Conservation (phyloP, 2,113 vertebrate species). For the Brachyhypopomus occidentalis region DNA sequence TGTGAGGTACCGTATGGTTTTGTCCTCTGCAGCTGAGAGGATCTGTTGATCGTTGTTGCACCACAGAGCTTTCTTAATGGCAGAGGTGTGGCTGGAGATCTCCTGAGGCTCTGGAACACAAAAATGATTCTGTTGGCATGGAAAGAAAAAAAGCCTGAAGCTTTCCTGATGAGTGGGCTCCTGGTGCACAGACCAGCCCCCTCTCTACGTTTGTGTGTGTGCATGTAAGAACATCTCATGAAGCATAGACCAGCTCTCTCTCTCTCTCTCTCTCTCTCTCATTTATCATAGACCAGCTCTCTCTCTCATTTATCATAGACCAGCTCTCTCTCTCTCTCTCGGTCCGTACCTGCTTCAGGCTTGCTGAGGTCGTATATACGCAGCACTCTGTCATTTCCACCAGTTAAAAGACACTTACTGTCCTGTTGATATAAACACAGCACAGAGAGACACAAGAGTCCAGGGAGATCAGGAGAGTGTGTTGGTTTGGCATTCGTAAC, state of each 20-base stretch:
- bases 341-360: conserved; percentile 85
- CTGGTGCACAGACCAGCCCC: too few species aligned
- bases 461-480: too few species aligned
- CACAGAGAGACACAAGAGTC: not conserved
- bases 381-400: conserved; percentile 93
- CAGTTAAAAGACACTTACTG: conserved; percentile 91
- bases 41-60: conserved; percentile 93
- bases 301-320: too few species aligned
- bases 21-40: conserved; percentile 93
- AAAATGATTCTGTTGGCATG: not conserved
- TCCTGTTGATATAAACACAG: conserved; percentile 75
- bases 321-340: too few species aligned
- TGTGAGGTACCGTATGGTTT: conserved; percentile 85
- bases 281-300: too few species aligned
- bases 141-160: not conserved
- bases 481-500: not conserved
- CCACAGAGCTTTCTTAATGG: conserved; percentile 97
- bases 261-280: too few species aligned
- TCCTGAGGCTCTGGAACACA: conserved; percentile 83
- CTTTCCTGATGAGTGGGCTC: not conserved
- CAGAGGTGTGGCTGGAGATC: conserved; percentile 91
- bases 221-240: too few species aligned
- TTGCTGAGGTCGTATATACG: conserved; percentile 93
- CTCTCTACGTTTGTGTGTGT: too few species aligned
- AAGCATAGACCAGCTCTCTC: too few species aligned